Evolutionary conservation across 2,797 vertebrate species (phyloP), one percentile per base, ranked within the genome.

Genomic region (Hyperoplus immaculatus): DNA sequence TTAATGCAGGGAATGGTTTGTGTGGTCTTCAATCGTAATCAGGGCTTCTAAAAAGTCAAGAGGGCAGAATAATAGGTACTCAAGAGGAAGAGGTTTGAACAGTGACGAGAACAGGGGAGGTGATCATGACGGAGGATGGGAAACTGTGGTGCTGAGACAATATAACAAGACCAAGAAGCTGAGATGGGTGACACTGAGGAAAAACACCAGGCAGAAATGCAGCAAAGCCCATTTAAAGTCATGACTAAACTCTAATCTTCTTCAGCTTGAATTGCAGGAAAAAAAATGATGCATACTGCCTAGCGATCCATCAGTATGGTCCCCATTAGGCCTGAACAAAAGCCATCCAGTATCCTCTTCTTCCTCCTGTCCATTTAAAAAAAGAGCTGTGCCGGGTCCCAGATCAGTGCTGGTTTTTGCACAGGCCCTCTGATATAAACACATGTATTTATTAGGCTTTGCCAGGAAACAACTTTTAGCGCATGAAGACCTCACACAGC

Each of bases 1-100:
- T 85, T 86, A 88, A 88, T 87, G 70, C 76, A 82, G 56, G 15
- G 56, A 73, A 68, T 41, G 59, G 75, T 56, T 83, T 68, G 55
- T 69, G 70, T 63, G 65, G 78, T 74, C 72, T 51, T 85, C 65
- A 53, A 62, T 69, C 66, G 73, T 68, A 41, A 82, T 65, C 43
- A 50, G 50, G 39, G 60, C 12, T 54, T 82, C 75, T 62, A 12
- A 63, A 12, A 63, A 68, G 83, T 81, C 85, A 87, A 83, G 42
- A 83, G 75, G 58, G 83, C 68, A 81, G 61, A 56, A 64, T 62
- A 42, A 29, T 59, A 74, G 11, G 7, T 3, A 1, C 4, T 41
- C 21, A 18, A 36, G 49, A 69, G 47, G 1, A 54, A 69, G 49
- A 71, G 0, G 8, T 68, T 50, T 59, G 39, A 70, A 69, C 5